Percentiles rank a stretch among this genome's conserved stretches.
These are phyloP conservation scores for Sarcophaga rosellei DNA, from an alignment of 2,888 invertebrate genomes.

Conservation along the genomic window DNA sequence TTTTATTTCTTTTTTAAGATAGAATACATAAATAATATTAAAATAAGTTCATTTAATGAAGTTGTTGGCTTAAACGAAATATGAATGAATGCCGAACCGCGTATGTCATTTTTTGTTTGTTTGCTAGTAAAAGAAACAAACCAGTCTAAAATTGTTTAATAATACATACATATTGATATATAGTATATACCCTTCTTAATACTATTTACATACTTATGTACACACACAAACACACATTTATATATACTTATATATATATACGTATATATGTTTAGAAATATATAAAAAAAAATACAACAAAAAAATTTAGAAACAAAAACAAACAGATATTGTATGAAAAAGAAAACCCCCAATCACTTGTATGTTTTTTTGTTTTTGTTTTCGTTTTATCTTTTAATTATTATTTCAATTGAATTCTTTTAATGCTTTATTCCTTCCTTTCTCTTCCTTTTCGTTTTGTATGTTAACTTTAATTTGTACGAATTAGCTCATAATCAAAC, in stretches of 20 bases:
- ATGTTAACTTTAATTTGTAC: slow-evolving; percentile 44
- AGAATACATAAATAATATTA: slow-evolving; percentile 33
- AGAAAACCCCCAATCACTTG: not conserved
- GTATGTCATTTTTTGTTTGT: slow-evolving; percentile 1
- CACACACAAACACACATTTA: slow-evolving; percentile 3
- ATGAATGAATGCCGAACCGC: not conserved
- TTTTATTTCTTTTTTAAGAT: slow-evolving; percentile 40
- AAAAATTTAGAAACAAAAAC: not conserved
- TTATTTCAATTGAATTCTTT: slow-evolving; percentile 3
- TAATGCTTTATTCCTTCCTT: slow-evolving; percentile 10
- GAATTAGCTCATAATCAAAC: slow-evolving; percentile 36
- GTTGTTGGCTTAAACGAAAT: slow-evolving; percentile 43
- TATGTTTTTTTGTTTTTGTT: slow-evolving; percentile 10
- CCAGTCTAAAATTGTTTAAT: slow-evolving; percentile 19
- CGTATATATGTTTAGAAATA: too few relatives aligned
- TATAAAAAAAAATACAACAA: too few relatives aligned
- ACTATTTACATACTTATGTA: not conserved
- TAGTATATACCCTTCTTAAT: too few relatives aligned
- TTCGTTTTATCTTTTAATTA: slow-evolving; percentile 8
- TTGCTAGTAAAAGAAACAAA: slow-evolving; percentile 2
- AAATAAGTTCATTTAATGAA: slow-evolving; percentile 35
- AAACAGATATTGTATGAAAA: slow-evolving; percentile 39
- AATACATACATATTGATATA: not conserved
- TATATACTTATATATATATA: not conserved
- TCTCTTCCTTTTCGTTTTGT: slow-evolving; percentile 29